These are phyloP conservation scores for Drosophila flavopinicola DNA, from an alignment of 2,888 invertebrate species.

Conservation along the genomic window DNA sequence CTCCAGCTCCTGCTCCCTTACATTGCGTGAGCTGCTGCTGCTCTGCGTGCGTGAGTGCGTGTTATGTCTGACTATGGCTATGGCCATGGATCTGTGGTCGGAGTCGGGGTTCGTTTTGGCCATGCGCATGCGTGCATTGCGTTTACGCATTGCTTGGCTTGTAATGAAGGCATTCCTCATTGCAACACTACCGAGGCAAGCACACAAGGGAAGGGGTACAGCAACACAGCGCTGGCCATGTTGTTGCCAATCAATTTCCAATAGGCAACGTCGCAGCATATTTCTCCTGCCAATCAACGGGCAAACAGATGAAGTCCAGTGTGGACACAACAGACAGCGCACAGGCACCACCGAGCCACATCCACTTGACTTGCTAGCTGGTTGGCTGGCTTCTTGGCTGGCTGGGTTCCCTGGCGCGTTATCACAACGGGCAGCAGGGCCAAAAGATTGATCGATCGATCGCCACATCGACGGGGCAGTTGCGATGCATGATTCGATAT, in stretches of 20 bases:
- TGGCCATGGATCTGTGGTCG: constrained; percentile 10
- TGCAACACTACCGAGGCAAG: constrained; percentile 49
- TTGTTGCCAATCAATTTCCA: constrained; percentile 79
- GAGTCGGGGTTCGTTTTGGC: constrained; percentile 15
- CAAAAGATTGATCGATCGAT: constrained; percentile 60
- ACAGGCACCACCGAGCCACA: constrained; percentile 53
- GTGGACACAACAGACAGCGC: constrained; percentile 82
- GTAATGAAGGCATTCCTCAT: constrained; percentile 80
- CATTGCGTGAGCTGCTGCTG: constrained; percentile 14
- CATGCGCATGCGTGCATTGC: constrained; percentile 76
- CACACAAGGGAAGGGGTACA: constrained; percentile 18
- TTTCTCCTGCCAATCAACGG: constrained; percentile 74
- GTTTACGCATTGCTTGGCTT: constrained; percentile 74
- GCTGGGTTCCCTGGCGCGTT: constrained; percentile 62
- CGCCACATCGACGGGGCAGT: constrained; percentile 21
- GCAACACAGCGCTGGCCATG: constrained; percentile 66
- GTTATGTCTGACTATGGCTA: constrained; percentile 27
- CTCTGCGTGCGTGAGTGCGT: constrained; percentile 48
- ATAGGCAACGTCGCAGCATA: constrained; percentile 47
- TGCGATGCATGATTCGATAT: constrained; percentile 71
- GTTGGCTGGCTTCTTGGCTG: constrained; percentile 4
- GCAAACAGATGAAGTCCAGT: constrained; percentile 78
- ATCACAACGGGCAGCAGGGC: constrained; percentile 60
- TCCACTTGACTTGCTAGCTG: constrained; percentile 38
- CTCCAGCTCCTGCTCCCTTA: not conserved